phyloP scores from a whole-genome alignment of 2,113 vertebrate species.

The Macrotis lagotis region DNA sequence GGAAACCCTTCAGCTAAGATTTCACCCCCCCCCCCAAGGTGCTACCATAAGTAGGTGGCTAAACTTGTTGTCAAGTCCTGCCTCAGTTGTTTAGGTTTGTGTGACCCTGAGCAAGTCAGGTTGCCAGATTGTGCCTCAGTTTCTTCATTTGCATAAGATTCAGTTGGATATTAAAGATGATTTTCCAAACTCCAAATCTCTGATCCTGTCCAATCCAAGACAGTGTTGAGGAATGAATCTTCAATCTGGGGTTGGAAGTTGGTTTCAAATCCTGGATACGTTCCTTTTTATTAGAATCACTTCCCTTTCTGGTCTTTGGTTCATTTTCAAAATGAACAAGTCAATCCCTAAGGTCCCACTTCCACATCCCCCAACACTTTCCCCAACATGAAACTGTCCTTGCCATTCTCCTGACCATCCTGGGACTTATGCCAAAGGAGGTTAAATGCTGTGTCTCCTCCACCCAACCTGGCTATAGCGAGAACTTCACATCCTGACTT shows the following conservation, averaged over 20 bases:
- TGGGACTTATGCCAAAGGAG: background rate
- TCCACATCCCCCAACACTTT: background rate
- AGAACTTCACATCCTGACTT: conserved; percentile 60
- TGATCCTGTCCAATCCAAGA: background rate
- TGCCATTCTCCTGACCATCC: background rate
- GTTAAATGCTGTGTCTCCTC: conserved; percentile 52
- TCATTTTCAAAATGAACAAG: background rate
- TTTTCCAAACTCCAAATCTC: background rate
- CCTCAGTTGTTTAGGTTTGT: background rate
- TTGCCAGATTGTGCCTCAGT: background rate
- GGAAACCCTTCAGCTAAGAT: background rate
- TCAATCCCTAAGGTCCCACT: background rate
- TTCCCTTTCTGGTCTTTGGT: background rate
- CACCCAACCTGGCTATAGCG: background rate
- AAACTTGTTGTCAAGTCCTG: background rate
- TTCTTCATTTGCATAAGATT: background rate
- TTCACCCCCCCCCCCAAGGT: background rate
- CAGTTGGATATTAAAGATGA: background rate
- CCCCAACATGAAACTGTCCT: background rate
- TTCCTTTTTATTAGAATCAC: background rate
- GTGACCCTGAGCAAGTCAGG: background rate
- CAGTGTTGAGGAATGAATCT: background rate
- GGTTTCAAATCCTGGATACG: background rate
- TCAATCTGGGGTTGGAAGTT: background rate
- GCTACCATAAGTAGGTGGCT: background rate